These are phyloP conservation scores for Mesoclemmys tuberculata DNA, from an alignment of 2,113 vertebrate genomes.

Conservation along the genomic window DNA sequence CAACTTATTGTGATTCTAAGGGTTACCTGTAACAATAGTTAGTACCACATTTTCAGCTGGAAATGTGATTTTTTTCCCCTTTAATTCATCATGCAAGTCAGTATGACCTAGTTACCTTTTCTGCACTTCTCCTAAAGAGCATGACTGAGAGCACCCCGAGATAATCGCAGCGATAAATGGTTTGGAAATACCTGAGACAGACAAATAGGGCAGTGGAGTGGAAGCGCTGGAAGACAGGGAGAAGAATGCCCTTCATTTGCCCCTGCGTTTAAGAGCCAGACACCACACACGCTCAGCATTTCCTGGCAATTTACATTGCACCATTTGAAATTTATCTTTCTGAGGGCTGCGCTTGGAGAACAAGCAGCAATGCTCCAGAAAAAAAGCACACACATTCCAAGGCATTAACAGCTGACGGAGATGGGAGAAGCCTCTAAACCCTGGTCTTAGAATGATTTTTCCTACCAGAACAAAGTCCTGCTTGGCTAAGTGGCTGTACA, in stretches of 20 bases:
- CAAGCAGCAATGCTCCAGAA: neutral
- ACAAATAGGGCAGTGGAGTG: neutral
- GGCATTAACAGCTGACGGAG: neutral
- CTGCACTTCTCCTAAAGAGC: neutral
- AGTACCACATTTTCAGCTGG: neutral
- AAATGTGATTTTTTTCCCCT: neutral
- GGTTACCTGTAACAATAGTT: neutral
- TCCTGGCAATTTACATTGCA: neutral
- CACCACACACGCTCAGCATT: neutral
- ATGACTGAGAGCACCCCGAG: fast-evolving
- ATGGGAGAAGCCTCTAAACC: neutral
- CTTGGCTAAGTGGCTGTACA: neutral
- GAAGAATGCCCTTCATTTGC: neutral
- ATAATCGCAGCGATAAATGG: fast-evolving
- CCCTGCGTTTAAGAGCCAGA: neutral
- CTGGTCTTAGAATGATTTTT: slow-evolving; percentile 4
- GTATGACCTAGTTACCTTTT: neutral
- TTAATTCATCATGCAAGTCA: neutral
- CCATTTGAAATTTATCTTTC: too few species aligned
- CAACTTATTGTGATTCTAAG: neutral
- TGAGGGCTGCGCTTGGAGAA: neutral
- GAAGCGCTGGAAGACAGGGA: neutral
- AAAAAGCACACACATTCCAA: neutral
- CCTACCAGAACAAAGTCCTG: neutral
- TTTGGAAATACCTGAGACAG: neutral